phyloP scores from a whole-genome alignment of 2,888 invertebrate species.

The Oligia fasciuncula region DNA sequence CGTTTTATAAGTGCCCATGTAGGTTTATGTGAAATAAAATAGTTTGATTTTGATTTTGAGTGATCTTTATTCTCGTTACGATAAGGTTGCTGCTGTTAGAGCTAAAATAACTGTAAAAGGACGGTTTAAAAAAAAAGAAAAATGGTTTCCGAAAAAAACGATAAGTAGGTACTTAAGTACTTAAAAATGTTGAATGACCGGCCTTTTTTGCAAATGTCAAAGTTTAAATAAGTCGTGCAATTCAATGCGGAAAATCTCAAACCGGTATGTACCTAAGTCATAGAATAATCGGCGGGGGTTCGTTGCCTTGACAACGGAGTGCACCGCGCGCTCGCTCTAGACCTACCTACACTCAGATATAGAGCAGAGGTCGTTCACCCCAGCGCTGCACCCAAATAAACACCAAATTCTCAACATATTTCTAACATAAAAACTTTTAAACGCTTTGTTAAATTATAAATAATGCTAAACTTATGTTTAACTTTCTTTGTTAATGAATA shows the following conservation, averaged over 20 bases:
- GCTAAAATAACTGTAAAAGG: not conserved
- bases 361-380: slow-evolving; percentile 75
- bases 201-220: not conserved
- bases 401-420: slow-evolving; percentile 28
- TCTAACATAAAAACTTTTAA: not conserved
- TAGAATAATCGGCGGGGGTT: slow-evolving; percentile 46
- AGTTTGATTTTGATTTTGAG: too few relatives aligned
- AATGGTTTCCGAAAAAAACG: not conserved
- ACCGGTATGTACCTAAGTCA: not conserved
- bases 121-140: not conserved
- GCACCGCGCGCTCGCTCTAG: slow-evolving; percentile 65
- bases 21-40: too few relatives aligned
- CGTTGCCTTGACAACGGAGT: slow-evolving; percentile 72
- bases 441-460: not conserved
- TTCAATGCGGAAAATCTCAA: not conserved
- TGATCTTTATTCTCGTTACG: not conserved
- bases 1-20: too few relatives aligned
- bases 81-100: not conserved
- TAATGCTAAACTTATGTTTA: not conserved
- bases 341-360: slow-evolving; percentile 70
- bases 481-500: not conserved
- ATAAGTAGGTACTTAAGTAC: not conserved
- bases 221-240: not conserved
- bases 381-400: slow-evolving; percentile 67
- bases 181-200: not conserved